These are phyloP conservation scores for Rhinoderma darwinii DNA, from an alignment of 2,113 vertebrate genomes.

Conservation along the genomic window DNA sequence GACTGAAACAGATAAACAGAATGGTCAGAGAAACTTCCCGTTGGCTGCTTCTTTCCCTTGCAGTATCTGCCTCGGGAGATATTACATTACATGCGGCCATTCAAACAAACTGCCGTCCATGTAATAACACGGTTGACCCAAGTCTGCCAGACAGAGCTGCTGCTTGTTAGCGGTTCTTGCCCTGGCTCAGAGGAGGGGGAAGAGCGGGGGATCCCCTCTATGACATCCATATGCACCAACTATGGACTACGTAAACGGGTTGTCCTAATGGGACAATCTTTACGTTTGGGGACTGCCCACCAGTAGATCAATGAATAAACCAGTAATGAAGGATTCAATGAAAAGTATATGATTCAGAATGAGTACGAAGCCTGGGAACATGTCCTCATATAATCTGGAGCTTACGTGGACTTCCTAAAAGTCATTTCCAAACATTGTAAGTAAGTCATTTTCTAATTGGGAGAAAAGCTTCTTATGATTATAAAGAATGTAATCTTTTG, in stretches of 20 bases:
- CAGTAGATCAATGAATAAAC: background rate
- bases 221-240: background rate
- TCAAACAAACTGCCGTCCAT: no score
- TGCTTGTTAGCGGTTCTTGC: no score
- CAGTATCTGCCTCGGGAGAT: no score
- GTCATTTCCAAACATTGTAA: conserved; percentile 26
- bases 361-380: background rate
- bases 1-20: no score
- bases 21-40: no score
- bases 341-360: background rate
- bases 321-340: background rate
- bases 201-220: background rate
- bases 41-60: no score
- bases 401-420: background rate
- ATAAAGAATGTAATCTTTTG: conserved; percentile 10
- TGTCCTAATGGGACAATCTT: background rate
- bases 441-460: conserved; percentile 41
- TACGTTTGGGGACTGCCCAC: background rate
- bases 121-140: no score
- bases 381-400: conserved; percentile 2
- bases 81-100: no score
- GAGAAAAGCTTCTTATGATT: conserved; percentile 45
- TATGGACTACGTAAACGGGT: no score
- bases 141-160: no score
- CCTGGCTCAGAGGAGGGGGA: no score